Conservation (phyloP, 2,888 invertebrate species). For the Coelopa pilipes region DNA sequence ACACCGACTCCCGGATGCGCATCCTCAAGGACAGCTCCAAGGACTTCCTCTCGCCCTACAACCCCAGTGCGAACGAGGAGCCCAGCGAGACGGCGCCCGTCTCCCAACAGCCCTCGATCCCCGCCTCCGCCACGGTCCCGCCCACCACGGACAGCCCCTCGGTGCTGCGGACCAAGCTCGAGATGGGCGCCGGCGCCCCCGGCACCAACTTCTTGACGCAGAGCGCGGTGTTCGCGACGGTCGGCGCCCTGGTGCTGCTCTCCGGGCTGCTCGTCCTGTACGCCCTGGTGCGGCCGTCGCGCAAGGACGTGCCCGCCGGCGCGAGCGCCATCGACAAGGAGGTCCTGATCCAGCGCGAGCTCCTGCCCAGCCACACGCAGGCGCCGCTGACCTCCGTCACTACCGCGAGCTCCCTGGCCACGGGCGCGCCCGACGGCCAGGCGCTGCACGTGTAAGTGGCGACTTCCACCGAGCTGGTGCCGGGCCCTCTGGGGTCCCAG, state of each 20-base stretch:
- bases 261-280: conserved; percentile 47
- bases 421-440: conserved; percentile 43
- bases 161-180: conserved; percentile 50
- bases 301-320: conserved; percentile 47
- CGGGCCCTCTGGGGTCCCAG: background rate
- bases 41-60: conserved; percentile 54
- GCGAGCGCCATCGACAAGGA: conserved; percentile 47
- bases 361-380: conserved; percentile 48
- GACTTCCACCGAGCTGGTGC: background rate
- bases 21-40: conserved; percentile 57
- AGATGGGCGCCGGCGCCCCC: conserved; percentile 37
- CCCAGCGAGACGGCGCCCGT: conserved; percentile 18
- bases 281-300: conserved; percentile 46
- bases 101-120: background rate
- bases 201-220: conserved; percentile 40
- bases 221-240: conserved; percentile 47
- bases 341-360: conserved; percentile 52
- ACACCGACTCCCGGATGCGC: conserved; percentile 54
- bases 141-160: conserved; percentile 31
- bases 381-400: conserved; percentile 27
- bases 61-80: conserved; percentile 48
- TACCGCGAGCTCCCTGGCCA: background rate
- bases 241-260: conserved; percentile 50
- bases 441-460: conserved; percentile 54
- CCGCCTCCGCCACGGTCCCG: conserved; percentile 14